Percentiles rank a stretch among this genome's conserved stretches.
Conservation (phyloP, 2,888 invertebrate species). For the Erannis defoliaria region DNA sequence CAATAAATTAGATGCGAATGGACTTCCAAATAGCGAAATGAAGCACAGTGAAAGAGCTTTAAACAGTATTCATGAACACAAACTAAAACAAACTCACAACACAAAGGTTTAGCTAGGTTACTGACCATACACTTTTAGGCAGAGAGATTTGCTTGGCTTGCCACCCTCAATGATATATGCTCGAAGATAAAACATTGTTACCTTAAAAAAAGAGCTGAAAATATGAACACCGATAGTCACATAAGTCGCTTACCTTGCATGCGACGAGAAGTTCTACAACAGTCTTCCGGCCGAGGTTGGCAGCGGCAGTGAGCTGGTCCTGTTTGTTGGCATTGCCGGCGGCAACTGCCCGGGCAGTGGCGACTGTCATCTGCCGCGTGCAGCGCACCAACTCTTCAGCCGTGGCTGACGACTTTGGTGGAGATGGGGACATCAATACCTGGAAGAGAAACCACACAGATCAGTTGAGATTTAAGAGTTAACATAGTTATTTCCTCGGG, state of each 20-base stretch:
- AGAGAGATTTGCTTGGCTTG: too few relatives aligned
- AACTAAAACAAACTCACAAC: too few relatives aligned
- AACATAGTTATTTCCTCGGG: too few relatives aligned
- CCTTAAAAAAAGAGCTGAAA: background rate
- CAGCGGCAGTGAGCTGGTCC: constrained; percentile 98
- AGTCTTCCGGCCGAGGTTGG: constrained; percentile 97
- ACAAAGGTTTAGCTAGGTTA: too few relatives aligned
- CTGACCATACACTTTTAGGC: too few relatives aligned
- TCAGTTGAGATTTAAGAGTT: background rate
- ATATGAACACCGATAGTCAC: background rate
- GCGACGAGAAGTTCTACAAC: constrained; percentile 97
- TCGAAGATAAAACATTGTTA: too few relatives aligned
- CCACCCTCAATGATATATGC: too few relatives aligned
- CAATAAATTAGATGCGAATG: too few relatives aligned
- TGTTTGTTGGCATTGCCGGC: constrained; percentile 88
- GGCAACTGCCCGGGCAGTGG: constrained; percentile 97
- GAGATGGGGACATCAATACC: constrained; percentile 87
- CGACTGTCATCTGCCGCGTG: constrained; percentile 97
- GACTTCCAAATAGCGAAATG: too few relatives aligned
- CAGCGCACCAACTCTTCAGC: constrained; percentile 97
- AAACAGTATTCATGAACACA: too few relatives aligned
- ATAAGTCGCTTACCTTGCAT: constrained; percentile 88
- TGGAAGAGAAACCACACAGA: constrained; percentile 58
- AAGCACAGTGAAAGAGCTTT: too few relatives aligned
- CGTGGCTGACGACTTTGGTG: constrained; percentile 87